Conservation (phyloP, 2,888 invertebrate genomes). For the Augochlorella aurata region DNA sequence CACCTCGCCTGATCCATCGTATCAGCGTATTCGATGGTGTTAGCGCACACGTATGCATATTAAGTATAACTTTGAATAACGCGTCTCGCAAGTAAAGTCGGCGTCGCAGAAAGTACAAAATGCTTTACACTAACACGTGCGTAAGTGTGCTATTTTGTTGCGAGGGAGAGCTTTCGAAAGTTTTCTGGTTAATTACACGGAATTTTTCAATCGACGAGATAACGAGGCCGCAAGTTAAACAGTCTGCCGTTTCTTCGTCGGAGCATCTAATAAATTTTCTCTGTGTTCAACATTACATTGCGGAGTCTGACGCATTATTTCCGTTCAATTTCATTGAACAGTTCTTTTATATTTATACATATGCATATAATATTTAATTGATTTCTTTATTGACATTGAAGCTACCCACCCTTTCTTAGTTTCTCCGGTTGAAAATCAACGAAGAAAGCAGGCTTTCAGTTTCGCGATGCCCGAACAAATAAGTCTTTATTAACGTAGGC, state of each 20-base stretch:
- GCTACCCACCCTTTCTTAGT: neutral
- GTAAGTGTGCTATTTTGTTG: conserved; percentile 7
- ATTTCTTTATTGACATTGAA: conserved; percentile 3
- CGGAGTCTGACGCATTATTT: neutral
- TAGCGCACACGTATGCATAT: neutral
- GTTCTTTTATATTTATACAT: neutral
- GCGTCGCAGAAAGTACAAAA: conserved; percentile 11
- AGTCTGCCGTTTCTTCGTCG: conserved; percentile 15
- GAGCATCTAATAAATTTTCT: conserved; percentile 10
- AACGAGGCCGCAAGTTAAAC: conserved; percentile 24
- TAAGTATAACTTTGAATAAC: conserved; percentile 25
- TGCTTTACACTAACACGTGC: conserved; percentile 20
- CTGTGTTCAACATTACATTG: neutral
- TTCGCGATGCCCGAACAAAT: neutral
- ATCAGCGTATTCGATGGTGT: conserved; percentile 5
- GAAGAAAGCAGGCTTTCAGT: neutral
- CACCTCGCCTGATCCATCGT: neutral
- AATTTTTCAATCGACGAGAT: conserved; percentile 12
- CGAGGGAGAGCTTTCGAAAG: neutral
- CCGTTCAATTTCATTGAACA: conserved; percentile 7
- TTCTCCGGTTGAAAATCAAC: neutral
- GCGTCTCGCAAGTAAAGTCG: conserved; percentile 2
- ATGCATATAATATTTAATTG: conserved; percentile 1
- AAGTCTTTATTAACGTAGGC: conserved; percentile 3
- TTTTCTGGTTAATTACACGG: conserved; percentile 13